phyloP scores from a whole-genome alignment of 2,888 invertebrate species.

The Dione juno region DNA sequence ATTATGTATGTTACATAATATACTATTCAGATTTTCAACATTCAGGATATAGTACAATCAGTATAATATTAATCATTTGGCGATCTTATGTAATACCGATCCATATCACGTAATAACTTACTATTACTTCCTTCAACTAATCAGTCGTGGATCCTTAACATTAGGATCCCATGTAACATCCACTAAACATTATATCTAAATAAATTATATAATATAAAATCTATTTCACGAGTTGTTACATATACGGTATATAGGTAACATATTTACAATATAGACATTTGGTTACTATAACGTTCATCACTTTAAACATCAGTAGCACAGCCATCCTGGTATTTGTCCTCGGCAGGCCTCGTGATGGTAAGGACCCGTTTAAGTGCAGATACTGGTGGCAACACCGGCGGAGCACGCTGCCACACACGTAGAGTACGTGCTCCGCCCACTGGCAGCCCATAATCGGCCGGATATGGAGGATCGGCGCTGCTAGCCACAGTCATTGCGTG shows the following conservation, averaged over 20 bases:
- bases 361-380: slow-evolving; percentile 93
- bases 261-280: slow-evolving; percentile 53
- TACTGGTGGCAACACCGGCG: slow-evolving; percentile 93
- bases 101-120: slow-evolving; percentile 78
- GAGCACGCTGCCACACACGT: slow-evolving; percentile 94
- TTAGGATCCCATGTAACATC: slow-evolving; percentile 78
- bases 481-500: slow-evolving; percentile 77
- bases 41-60: slow-evolving; percentile 64
- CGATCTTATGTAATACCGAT: slow-evolving; percentile 79
- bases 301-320: slow-evolving; percentile 94
- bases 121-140: slow-evolving; percentile 80
- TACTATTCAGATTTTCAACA: slow-evolving; percentile 73
- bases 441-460: slow-evolving; percentile 91
- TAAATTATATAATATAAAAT: slow-evolving; percentile 83
- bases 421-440: slow-evolving; percentile 89
- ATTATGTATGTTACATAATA: slow-evolving; percentile 68
- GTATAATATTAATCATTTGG: slow-evolving; percentile 78
- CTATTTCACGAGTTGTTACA: slow-evolving; percentile 72
- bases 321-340: slow-evolving; percentile 96
- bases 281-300: slow-evolving; percentile 43
- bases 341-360: slow-evolving; percentile 92
- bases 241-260: slow-evolving; percentile 47
- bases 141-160: slow-evolving; percentile 79
- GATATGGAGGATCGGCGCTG: slow-evolving; percentile 83
- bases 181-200: slow-evolving; percentile 72